These are phyloP conservation scores for Trichacis sp. DNA, from an alignment of 2,888 invertebrate species.

Conservation along the genomic window DNA sequence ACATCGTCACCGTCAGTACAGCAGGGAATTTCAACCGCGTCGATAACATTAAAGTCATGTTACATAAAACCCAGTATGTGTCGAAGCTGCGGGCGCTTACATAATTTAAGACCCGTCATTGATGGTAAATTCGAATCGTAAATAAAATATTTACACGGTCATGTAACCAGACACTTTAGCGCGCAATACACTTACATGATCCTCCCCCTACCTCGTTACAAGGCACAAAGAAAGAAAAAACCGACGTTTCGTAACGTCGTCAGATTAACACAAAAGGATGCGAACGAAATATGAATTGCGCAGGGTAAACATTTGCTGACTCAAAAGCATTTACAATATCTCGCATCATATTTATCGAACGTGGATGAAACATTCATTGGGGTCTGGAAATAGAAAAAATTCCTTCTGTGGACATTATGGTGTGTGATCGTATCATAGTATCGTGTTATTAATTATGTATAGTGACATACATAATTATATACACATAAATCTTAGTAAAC, in stretches of 20 bases:
- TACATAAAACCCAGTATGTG: conserved; percentile 51
- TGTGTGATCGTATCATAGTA: no score
- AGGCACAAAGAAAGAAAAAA: conserved; percentile 46
- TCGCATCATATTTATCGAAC: no score
- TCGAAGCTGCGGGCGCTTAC: conserved; percentile 47
- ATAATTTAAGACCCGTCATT: conserved; percentile 51
- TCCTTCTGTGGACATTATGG: no score
- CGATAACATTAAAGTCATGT: conserved; percentile 46
- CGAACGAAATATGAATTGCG: background rate
- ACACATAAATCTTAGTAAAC: no score
- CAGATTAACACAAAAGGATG: background rate
- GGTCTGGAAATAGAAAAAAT: no score
- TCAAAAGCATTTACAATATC: background rate
- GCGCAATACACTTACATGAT: conserved; percentile 48
- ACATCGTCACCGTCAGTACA: no score
- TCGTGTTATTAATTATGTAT: no score
- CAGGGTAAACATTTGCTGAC: background rate
- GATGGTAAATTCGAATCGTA: conserved; percentile 47
- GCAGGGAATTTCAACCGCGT: no score
- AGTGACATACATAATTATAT: no score
- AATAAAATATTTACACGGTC: conserved; percentile 62
- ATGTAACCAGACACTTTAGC: conserved; percentile 56
- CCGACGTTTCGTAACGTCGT: conserved; percentile 52
- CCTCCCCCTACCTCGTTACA: conserved; percentile 45
- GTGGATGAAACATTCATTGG: no score